Conservation (phyloP, 2,888 invertebrate genomes). For the Sesamia inferens region DNA sequence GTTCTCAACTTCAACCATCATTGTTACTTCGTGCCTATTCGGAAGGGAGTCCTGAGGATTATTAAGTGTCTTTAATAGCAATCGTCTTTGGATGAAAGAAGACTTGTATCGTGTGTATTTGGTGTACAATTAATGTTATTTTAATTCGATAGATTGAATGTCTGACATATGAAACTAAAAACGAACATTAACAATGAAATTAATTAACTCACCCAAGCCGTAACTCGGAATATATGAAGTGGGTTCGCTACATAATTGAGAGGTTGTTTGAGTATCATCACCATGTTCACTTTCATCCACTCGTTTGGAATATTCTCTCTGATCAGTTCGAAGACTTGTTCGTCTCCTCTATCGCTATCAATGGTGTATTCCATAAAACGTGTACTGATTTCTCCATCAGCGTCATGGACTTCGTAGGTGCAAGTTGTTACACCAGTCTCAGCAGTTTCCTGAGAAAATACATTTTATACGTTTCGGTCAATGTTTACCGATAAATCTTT, state of each 20-base stretch:
- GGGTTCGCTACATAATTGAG: slow-evolving; percentile 86
- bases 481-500: not conserved
- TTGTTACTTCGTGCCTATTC: slow-evolving; percentile 82
- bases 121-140: not conserved
- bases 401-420: slow-evolving; percentile 80
- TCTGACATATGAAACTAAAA: not conserved
- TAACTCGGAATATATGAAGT: slow-evolving; percentile 89
- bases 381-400: slow-evolving; percentile 84
- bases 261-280: slow-evolving; percentile 71
- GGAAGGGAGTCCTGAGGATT: slow-evolving; percentile 80
- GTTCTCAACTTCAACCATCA: slow-evolving; percentile 90
- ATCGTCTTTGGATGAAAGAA: not conserved
- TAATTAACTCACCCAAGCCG: slow-evolving; percentile 85
- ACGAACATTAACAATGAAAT: not conserved
- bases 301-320: slow-evolving; percentile 69
- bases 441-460: slow-evolving; percentile 79
- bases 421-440: slow-evolving; percentile 78
- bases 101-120: not conserved
- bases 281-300: slow-evolving; percentile 80
- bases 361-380: slow-evolving; percentile 81
- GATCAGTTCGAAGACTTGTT: slow-evolving; percentile 78
- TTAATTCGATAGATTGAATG: not conserved
- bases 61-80: not conserved
- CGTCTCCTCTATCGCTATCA: slow-evolving; percentile 79
- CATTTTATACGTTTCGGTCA: slow-evolving; percentile 7